Percentiles rank a stretch among this genome's conserved stretches.
phyloP scores from a whole-genome alignment of 1,140 invertebrate genomes.

The Manduca sexta region DNA sequence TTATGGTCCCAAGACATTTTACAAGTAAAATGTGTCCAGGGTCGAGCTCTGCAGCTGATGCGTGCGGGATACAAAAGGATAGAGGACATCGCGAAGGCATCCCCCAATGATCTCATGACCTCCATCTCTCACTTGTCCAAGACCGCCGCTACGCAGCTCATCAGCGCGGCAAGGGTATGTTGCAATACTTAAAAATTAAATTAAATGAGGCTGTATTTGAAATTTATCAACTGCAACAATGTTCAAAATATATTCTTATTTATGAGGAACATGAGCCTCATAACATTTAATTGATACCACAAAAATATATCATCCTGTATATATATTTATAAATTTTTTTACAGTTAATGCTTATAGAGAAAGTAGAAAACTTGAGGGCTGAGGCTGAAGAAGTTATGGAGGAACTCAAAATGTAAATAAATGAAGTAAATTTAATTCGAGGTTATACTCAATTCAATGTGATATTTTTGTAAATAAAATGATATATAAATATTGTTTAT shows the following conservation, averaged over 20 bases:
- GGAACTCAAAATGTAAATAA: slow-evolving; percentile 41
- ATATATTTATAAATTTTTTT: slow-evolving; percentile 38
- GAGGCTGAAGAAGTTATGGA: slow-evolving; percentile 83
- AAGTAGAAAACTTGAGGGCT: slow-evolving; percentile 85
- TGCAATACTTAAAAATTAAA: neutral
- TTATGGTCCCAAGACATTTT: too few relatives aligned
- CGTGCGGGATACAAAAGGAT: slow-evolving; percentile 87
- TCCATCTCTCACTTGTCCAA: slow-evolving; percentile 81
- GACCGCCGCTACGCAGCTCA: slow-evolving; percentile 82
- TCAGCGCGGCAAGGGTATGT: slow-evolving; percentile 87
- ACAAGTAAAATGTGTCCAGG: too few relatives aligned
- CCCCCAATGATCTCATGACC: slow-evolving; percentile 76
- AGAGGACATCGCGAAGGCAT: slow-evolving; percentile 82
- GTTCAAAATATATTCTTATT: too few relatives aligned
- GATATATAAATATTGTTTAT: too few relatives aligned
- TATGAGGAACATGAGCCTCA: too few relatives aligned
- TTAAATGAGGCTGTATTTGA: neutral
- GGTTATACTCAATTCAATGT: too few relatives aligned
- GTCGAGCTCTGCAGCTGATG: slow-evolving; percentile 87
- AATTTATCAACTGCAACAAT: too few relatives aligned
- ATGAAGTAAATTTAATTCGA: slow-evolving; percentile 6
- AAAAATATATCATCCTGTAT: too few relatives aligned
- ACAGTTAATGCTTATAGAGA: slow-evolving; percentile 84
- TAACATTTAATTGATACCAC: too few relatives aligned
- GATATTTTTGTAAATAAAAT: too few relatives aligned